Evolutionary conservation across 2,113 vertebrate genomes (phyloP).

Genomic region (Chionis minor): DNA sequence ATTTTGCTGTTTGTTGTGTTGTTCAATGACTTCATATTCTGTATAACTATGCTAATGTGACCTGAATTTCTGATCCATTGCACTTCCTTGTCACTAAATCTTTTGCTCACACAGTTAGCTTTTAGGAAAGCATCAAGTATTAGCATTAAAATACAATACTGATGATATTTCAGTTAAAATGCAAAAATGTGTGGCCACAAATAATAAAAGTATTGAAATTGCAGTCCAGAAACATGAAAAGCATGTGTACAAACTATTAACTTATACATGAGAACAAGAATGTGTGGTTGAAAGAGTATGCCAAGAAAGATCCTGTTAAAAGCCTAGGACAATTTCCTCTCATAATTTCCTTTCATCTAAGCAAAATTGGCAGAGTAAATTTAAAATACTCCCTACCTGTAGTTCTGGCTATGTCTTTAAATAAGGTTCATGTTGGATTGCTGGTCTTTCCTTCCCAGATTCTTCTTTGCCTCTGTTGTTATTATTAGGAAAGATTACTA

Average conservation of each 20-base stretch:
- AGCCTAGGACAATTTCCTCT: not conserved
- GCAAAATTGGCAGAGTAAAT: not conserved
- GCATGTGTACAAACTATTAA: not conserved
- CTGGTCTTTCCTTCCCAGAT: not conserved
- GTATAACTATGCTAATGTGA: not conserved
- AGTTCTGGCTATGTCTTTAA: not conserved
- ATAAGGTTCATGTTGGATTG: not conserved
- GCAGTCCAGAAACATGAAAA: not conserved
- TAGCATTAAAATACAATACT: not conserved
- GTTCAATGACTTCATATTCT: not conserved
- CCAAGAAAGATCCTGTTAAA: not conserved
- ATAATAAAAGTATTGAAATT: not conserved
- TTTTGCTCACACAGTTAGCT: not conserved
- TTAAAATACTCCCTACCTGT: not conserved
- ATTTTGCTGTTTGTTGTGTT: not conserved
- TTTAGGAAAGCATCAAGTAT: not conserved
- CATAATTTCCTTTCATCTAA: not conserved
- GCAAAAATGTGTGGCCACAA: not conserved
- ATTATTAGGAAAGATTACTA: not conserved
- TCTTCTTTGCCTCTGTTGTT: not conserved
- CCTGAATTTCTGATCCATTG: conserved; percentile 18
- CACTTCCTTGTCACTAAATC: not conserved
- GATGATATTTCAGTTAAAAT: not conserved
- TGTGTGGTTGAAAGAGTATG: not conserved
- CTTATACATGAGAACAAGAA: not conserved